phyloP scores from a whole-genome alignment of 2,888 invertebrate species.

The Rhagonycha lutea region DNA sequence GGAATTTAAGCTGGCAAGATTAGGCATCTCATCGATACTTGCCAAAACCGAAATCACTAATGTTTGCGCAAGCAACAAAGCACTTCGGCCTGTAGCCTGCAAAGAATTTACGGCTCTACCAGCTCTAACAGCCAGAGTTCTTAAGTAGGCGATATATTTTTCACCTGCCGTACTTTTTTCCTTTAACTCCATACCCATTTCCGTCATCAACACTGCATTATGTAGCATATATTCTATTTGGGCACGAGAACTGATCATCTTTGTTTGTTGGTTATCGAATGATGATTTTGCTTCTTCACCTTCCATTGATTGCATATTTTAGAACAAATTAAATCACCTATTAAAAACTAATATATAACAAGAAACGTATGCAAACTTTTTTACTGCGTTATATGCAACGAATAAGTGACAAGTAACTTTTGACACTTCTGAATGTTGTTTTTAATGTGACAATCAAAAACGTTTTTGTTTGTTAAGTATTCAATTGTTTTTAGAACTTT shows the following conservation, averaged over 20 bases:
- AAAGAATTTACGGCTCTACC: conserved; percentile 49
- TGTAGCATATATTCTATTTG: conserved; percentile 47
- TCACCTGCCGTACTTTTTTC: conserved; percentile 50
- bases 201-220: conserved; percentile 50
- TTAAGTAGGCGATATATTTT: conserved; percentile 52
- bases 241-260: conserved; percentile 30
- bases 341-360: background rate
- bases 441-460: background rate
- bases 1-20: conserved; percentile 30
- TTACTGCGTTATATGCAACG: background rate
- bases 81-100: conserved; percentile 47
- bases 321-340: background rate
- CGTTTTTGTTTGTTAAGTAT: background rate
- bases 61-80: conserved; percentile 49
- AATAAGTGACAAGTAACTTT: background rate
- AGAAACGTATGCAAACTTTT: background rate
- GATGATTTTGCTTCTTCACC: background rate
- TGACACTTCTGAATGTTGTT: background rate
- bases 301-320: background rate
- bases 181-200: conserved; percentile 53
- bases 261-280: background rate
- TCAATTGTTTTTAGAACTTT: background rate
- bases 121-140: conserved; percentile 48
- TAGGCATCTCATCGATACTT: conserved; percentile 36
- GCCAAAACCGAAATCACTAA: conserved; percentile 40